Base-by-base conservation (phyloP, 2,888 invertebrate species). In the Campoplex capitator region DNA sequence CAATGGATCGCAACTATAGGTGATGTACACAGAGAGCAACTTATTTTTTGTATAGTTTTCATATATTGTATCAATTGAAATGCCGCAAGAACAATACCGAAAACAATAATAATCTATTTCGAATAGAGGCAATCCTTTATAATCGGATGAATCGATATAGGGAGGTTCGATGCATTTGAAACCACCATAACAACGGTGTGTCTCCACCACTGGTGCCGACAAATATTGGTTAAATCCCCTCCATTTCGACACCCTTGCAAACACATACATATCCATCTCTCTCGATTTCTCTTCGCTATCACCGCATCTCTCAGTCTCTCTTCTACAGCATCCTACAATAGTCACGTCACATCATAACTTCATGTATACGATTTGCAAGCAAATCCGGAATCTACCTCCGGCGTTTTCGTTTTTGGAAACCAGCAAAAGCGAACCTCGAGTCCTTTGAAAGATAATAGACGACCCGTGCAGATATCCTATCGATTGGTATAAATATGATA, bases 161-260 rank as follows among this genome's bases (percentile, higher is more conserved):
- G 32, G 7, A 16, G 32, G 6, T 73, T 65, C 45, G 56, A 35
- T 38, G 38, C 79, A 51, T 84, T 79, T 16, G 1, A 32, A 16
- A 62, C 51, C 16, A n/a, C n/a, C n/a, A 73, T 68, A 73, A 76
- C 23, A 77, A 74, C 58, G 56, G 32, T 67, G 73, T 75, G 58
- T 13, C 76, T 73, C 65, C 62, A 42, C 35, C 18, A 85, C 71
- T 65, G 32, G 79, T 54, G 38, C 58, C 38, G 65, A 67, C 73
- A 76, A 65, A 67, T 82, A 85, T 82, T 82, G 77, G 85, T 78
- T 82, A 78, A 82, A 58, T 71, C 73, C 32, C 9, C 56, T 38
- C 45, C 11, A 58, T 58, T 67, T 42, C 42, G 0, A n/a, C 23
- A 35, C 23, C 56, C 45, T 76, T 82, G 56, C 18, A 58, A 85